Evolutionary conservation across 2,113 vertebrate genomes (phyloP), one percentile per base, ranked within the genome.

Genomic region (Cynoglossus semilaevis): DNA sequence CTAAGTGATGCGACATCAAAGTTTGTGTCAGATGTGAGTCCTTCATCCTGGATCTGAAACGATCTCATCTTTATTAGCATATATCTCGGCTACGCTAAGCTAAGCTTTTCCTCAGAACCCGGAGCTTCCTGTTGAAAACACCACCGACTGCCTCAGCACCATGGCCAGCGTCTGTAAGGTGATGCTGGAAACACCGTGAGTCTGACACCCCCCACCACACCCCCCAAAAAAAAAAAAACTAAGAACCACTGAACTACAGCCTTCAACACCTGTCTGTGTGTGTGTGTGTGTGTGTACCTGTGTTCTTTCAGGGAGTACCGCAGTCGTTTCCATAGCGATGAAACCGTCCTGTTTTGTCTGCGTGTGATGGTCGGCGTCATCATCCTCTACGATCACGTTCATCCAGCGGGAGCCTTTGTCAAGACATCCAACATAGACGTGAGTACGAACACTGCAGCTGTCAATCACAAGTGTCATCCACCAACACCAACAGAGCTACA

Each of bases 141-240:
- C 84, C 0, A 86, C 84, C 3, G 79, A 79, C 72, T 82, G 81
- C 44, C 70, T 86, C 69, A 86, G 84, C 14, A 82, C 84, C 15
- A 86, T 86, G 84, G 84, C 84, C 52, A 52, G 84, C 7, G 79
- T 86, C 2, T 86, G 84, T 45, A 86, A 86, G 80, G 84, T 84
- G 60, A 86, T 86, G 84, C 72, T 86, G 77, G 84, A 86, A 42
- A 84, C 84, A 9, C 84, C 84, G 84, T 86, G 64, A 86, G 84
- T 82, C 22, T 53, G 14, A 40, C 37, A 4, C 12, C 9, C 3
- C 5, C 37, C 37, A 11, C 9, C 9, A 11, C 37, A 29, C 37
- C 3, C 22, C 22, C 22, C 22, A 29, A 3, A 29, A 29, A 29
- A 2, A 29, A 2, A 29, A 29, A n/a, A n/a, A n/a, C n/a, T n/a